A percentile compares a stretch with the other conserved stretches of the same genome.
These are phyloP conservation scores for Dicycla oo DNA, from an alignment of 2,888 invertebrate genomes.

Conservation along the genomic window DNA sequence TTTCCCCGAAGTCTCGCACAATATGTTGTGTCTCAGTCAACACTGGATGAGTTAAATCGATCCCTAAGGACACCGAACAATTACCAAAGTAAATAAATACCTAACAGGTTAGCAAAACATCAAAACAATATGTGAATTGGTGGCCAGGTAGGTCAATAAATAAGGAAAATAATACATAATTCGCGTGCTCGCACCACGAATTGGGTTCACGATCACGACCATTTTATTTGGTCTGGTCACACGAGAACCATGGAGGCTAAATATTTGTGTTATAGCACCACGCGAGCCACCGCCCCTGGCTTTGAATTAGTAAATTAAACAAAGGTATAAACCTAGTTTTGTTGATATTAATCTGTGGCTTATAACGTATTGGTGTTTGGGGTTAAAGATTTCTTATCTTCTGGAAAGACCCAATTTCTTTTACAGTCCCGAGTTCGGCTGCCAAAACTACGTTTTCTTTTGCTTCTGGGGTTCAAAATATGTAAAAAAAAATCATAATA, in stretches of 20 bases:
- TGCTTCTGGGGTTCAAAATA: neutral
- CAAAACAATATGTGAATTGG: no score
- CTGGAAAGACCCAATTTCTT: neutral
- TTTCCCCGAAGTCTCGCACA: neutral
- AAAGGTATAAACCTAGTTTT: slow-evolving; percentile 43
- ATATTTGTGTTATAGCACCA: slow-evolving; percentile 8
- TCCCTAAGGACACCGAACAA: neutral
- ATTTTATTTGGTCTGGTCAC: slow-evolving; percentile 57
- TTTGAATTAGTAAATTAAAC: slow-evolving; percentile 41
- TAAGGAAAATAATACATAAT: slow-evolving; percentile 21
- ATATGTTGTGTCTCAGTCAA: neutral
- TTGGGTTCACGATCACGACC: slow-evolving; percentile 7
- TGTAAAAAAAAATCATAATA: neutral
- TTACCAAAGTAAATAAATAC: slow-evolving; percentile 1
- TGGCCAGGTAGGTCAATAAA: neutral
- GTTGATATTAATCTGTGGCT: slow-evolving; percentile 23
- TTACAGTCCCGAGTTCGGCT: neutral
- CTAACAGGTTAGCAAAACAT: neutral
- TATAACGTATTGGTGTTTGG: slow-evolving; percentile 5
- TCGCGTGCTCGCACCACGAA: slow-evolving; percentile 45
- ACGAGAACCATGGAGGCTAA: slow-evolving; percentile 27
- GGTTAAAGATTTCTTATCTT: slow-evolving; percentile 3
- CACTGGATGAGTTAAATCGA: neutral
- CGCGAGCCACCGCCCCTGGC: slow-evolving; percentile 26
- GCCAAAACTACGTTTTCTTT: neutral